These are phyloP conservation scores for Campoletis raptor DNA, from an alignment of 2,888 invertebrate species.

Conservation along the genomic window DNA sequence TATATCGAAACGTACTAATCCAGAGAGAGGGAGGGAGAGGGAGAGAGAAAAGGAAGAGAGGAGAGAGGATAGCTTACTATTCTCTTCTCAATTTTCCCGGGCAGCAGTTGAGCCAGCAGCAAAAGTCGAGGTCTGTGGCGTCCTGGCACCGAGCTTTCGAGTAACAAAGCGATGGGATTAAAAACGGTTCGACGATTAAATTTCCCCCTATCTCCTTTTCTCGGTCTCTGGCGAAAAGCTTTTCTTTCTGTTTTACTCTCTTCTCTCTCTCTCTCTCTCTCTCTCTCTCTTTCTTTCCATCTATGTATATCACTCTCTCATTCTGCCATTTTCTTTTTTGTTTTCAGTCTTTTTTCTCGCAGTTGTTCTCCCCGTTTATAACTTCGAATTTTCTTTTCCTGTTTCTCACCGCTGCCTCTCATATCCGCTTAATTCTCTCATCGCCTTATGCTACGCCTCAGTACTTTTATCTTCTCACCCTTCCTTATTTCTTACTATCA, in stretches of 20 bases:
- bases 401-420: constrained; percentile 19
- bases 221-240: constrained; percentile 16
- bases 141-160: constrained; percentile 43
- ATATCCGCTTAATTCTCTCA: constrained; percentile 46
- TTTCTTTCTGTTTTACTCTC: constrained; percentile 12
- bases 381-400: constrained; percentile 28
- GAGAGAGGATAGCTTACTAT: constrained; percentile 30
- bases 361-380: constrained; percentile 8
- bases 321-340: background rate
- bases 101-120: constrained; percentile 46
- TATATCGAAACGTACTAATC: constrained; percentile 29
- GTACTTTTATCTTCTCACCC: constrained; percentile 32
- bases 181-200: constrained; percentile 67
- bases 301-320: background rate
- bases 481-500: background rate
- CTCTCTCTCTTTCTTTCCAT: constrained; percentile 30
- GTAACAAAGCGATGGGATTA: constrained; percentile 65
- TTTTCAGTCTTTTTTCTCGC: background rate
- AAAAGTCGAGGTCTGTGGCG: constrained; percentile 51
- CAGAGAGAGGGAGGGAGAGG: constrained; percentile 16
- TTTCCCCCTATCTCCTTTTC: constrained; percentile 43
- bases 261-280: constrained; percentile 1
- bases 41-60: background rate
- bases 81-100: constrained; percentile 50
- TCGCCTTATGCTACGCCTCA: constrained; percentile 38